Conservation (phyloP, 2,113 vertebrate species). For the Jacana jacana region DNA sequence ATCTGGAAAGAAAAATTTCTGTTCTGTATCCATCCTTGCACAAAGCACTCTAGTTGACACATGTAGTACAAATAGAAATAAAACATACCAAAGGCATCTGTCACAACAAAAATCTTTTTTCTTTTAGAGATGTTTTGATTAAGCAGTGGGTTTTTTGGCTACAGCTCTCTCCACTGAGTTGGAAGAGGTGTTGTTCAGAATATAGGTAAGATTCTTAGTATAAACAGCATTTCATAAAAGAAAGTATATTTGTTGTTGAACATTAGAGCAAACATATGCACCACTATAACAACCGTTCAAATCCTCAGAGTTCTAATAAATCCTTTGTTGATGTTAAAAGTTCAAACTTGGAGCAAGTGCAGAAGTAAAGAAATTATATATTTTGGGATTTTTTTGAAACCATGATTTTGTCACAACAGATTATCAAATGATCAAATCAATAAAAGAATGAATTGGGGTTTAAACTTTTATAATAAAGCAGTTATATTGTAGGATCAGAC, state of each 20-base stretch:
- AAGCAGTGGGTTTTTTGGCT: not conserved
- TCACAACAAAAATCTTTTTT: not conserved
- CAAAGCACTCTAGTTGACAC: not conserved
- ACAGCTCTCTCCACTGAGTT: not conserved
- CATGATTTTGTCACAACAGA: conserved; percentile 68
- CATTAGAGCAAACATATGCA: not conserved
- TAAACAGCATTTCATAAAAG: not conserved
- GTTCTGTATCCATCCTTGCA: not conserved
- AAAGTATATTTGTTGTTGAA: not conserved
- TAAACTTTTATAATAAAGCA: conserved; percentile 78
- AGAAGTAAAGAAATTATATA: conserved; percentile 18
- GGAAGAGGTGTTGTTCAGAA: not conserved
- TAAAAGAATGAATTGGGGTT: conserved; percentile 71
- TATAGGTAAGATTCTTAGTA: not conserved
- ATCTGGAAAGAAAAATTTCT: not conserved
- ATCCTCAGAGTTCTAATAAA: not conserved
- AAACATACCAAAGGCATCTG: not conserved
- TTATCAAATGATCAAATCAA: conserved; percentile 72
- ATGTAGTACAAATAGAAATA: not conserved
- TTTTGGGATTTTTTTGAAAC: conserved; percentile 32
- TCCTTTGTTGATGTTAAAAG: not conserved
- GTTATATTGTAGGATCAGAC: conserved; percentile 75
- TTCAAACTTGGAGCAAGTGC: not conserved
- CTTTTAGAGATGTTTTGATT: not conserved
- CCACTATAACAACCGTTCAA: not conserved